These are phyloP conservation scores for Caenorhabditis parvicauda DNA, from an alignment of 2,888 invertebrate genomes.

Conservation along the genomic window DNA sequence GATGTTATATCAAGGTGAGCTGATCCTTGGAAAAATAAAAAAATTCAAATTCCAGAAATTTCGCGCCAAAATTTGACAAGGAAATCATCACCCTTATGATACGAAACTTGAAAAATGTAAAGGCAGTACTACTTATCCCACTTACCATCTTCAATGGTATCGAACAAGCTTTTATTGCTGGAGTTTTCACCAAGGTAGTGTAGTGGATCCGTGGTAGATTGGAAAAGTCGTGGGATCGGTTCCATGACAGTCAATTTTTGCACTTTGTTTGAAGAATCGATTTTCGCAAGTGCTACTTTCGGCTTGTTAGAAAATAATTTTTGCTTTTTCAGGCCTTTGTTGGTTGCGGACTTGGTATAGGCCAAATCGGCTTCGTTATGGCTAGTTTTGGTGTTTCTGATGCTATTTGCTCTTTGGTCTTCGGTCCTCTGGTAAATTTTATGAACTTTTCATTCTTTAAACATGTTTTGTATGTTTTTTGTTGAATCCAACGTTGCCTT, in stretches of 20 bases:
- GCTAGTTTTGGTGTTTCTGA: constrained; percentile 93
- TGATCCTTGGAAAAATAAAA: background rate
- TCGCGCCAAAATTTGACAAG: constrained; percentile 26
- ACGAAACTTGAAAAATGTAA: constrained; percentile 78
- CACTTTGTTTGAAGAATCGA: too few relatives aligned
- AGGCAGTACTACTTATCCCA: constrained; percentile 78
- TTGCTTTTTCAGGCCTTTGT: constrained; percentile 58
- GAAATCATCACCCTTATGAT: constrained; percentile 71
- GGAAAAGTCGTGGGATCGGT: too few relatives aligned
- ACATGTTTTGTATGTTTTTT: background rate
- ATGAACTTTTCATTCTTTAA: background rate
- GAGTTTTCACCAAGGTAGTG: constrained; percentile 69
- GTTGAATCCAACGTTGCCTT: background rate
- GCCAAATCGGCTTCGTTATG: constrained; percentile 93
- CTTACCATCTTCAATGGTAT: constrained; percentile 94
- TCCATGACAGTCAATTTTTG: too few relatives aligned
- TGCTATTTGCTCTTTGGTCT: constrained; percentile 83
- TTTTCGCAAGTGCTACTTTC: background rate
- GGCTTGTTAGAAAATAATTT: background rate
- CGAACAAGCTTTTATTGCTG: constrained; percentile 93
- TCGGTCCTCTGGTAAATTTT: constrained; percentile 69
- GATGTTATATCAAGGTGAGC: constrained; percentile 65
- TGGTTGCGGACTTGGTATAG: constrained; percentile 70
- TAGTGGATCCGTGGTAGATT: too few relatives aligned
- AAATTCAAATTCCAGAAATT: constrained; percentile 13